Evolutionary conservation across 2,888 invertebrate genomes (phyloP).

Genomic region (Acleris emargana): DNA sequence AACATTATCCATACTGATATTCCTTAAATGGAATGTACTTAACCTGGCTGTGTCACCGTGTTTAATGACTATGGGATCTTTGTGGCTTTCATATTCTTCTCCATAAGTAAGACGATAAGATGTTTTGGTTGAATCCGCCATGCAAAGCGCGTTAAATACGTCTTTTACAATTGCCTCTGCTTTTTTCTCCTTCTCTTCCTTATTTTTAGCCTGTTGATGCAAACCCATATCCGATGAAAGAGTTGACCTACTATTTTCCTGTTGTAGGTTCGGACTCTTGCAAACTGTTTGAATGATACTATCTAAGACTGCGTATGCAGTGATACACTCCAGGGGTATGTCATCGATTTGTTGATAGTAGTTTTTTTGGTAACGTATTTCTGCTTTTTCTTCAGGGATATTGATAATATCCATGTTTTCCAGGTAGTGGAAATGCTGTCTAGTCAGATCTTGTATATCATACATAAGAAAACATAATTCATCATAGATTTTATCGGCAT

Average conservation of each 20-base stretch:
- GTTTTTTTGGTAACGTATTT: slow-evolving; percentile 44
- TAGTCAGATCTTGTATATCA: slow-evolving; percentile 78
- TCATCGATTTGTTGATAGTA: slow-evolving; percentile 55
- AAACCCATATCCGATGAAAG: slow-evolving; percentile 49
- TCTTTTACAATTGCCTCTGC: slow-evolving; percentile 60
- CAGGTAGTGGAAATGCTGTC: slow-evolving; percentile 76
- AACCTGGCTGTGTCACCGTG: slow-evolving; percentile 67
- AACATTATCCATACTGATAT: slow-evolving; percentile 65
- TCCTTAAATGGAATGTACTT: slow-evolving; percentile 67
- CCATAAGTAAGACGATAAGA: slow-evolving; percentile 67
- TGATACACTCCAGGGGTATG: slow-evolving; percentile 66
- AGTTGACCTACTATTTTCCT: slow-evolving; percentile 50
- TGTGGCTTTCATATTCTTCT: slow-evolving; percentile 66
- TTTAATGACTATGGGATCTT: slow-evolving; percentile 64
- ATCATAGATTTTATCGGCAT: slow-evolving; percentile 75
- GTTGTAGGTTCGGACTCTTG: slow-evolving; percentile 43
- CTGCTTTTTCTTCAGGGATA: slow-evolving; percentile 53
- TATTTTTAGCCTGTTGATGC: slow-evolving; percentile 42
- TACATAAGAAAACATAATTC: slow-evolving; percentile 78
- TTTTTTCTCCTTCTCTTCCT: slow-evolving; percentile 51
- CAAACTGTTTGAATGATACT: slow-evolving; percentile 61
- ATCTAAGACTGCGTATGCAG: slow-evolving; percentile 66
- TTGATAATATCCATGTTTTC: slow-evolving; percentile 70
- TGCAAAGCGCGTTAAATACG: slow-evolving; percentile 62
- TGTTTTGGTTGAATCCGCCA: slow-evolving; percentile 57